These are phyloP conservation scores for Orchesella flavescens DNA, from an alignment of 2,888 invertebrate genomes.

Conservation along the genomic window DNA sequence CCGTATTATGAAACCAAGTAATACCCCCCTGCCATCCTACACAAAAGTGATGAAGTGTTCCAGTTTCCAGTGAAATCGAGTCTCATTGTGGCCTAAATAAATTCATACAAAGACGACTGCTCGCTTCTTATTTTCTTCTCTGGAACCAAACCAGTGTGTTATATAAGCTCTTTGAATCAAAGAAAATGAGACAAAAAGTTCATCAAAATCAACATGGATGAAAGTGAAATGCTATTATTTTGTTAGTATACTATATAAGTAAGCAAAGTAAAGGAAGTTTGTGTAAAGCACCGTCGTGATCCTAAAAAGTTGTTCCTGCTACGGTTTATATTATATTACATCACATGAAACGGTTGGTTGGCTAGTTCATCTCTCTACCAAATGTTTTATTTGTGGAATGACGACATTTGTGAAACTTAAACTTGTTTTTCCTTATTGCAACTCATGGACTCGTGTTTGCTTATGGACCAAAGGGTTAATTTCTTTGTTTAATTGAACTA, in stretches of 20 bases:
- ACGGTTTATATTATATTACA: neutral
- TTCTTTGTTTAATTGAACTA: neutral
- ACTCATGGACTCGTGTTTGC: neutral
- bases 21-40: neutral
- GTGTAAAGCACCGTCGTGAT: too few relatives aligned
- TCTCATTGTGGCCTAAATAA: too few relatives aligned
- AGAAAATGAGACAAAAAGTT: slow-evolving; percentile 3
- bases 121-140: too few relatives aligned
- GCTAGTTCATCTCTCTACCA: too few relatives aligned
- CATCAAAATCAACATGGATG: neutral
- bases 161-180: too few relatives aligned
- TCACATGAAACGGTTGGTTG: too few relatives aligned
- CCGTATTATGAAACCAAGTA: too few relatives aligned
- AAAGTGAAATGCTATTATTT: slow-evolving; percentile 12
- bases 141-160: too few relatives aligned
- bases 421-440: neutral
- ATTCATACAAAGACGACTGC: too few relatives aligned
- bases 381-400: neutral
- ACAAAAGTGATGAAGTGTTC: too few relatives aligned
- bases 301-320: too few relatives aligned
- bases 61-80: too few relatives aligned
- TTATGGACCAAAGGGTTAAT: slow-evolving; percentile 3
- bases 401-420: slow-evolving; percentile 4
- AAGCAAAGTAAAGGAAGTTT: neutral
- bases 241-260: slow-evolving; percentile 1